Conservation (phyloP, 1,140 invertebrate species). For the Halictus rubicundus region DNA sequence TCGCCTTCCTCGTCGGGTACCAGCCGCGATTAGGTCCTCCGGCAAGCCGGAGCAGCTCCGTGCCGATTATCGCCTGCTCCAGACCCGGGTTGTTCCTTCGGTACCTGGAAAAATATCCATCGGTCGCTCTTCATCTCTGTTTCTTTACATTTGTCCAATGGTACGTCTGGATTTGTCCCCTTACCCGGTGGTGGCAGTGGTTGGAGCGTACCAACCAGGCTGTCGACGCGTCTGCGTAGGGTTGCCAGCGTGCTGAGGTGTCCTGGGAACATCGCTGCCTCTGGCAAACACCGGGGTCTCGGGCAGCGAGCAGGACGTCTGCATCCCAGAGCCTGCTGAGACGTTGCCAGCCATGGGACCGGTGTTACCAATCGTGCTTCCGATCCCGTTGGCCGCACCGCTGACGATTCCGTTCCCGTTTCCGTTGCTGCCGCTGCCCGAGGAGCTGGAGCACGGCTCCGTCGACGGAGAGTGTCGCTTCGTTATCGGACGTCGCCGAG, state of each 20-base stretch:
- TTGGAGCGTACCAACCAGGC: constrained; percentile 78
- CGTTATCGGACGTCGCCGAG: constrained; percentile 78
- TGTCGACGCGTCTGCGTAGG: constrained; percentile 76
- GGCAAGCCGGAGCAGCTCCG: constrained; percentile 87
- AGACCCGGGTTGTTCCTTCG: constrained; percentile 85
- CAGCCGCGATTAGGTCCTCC: constrained; percentile 90
- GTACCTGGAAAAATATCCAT: constrained; percentile 73
- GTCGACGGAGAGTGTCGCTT: constrained; percentile 80
- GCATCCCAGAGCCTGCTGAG: constrained; percentile 81
- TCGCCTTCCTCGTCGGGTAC: constrained; percentile 85
- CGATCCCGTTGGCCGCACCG: constrained; percentile 70
- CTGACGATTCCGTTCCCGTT: constrained; percentile 74
- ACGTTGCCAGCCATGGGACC: constrained; percentile 74
- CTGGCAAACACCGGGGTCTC: constrained; percentile 91
- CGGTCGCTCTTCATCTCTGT: no score
- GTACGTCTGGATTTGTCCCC: neutral
- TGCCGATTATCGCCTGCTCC: constrained; percentile 86
- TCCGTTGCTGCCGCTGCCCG: constrained; percentile 73
- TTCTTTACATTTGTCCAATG: neutral
- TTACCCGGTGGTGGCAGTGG: constrained; percentile 77
- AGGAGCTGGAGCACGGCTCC: constrained; percentile 78
- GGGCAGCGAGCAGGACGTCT: constrained; percentile 90
- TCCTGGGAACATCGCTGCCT: constrained; percentile 88
- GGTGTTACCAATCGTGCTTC: constrained; percentile 79
- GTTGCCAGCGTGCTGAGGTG: constrained; percentile 82